Base-by-base conservation (phyloP, 1,140 invertebrate species). In the Trigoniulus corallinus region DNA sequence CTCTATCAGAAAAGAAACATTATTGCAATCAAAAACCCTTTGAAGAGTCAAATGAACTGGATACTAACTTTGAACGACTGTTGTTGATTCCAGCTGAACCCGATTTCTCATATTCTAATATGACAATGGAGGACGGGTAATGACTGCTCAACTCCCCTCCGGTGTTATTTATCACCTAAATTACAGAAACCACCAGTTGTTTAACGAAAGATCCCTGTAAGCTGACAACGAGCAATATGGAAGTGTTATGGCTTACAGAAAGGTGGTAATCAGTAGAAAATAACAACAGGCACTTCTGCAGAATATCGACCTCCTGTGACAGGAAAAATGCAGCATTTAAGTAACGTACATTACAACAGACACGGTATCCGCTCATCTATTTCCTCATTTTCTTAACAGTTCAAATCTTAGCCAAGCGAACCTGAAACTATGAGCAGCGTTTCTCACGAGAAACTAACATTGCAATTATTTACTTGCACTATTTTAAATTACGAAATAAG, bases 51-150 rank as follows among this genome's bases (percentile, higher is more conserved):
- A 53, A n/a, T n/a, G n/a, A 48, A 47, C 4, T 47, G 12, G 22
- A 47, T 25, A 12, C 13, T 24, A 26, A 25, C 26, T 15, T 27
- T 20, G 12, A 47, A 24, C 4, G 20, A 47, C 13, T 47, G 10
- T 25, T 25, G 46, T 27, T 47, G 26, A 47, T n/a, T n/a, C n/a
- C n/a, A n/a, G n/a, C n/a, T n/a, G 22, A 15, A 1, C 18, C 18
- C n/a, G 24, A 62, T 49, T 72, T 70, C 54, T 83, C 80, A 61
- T 74, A 72, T 60, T 84, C 78, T 15, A 81, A 68, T 56, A 85
- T 73, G 42, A 84, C 72, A 48, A 87, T 68, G 49, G 78, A 75
- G 56, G 74, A 75, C 34, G 82, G 83, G 67, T 86, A 87, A 53
- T 82, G 76, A 41, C 73, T 70, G 64, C 81, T 79, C n/a, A 85